Evolutionary conservation across 2,113 vertebrate species (phyloP), one percentile per base, ranked within the genome.

Genomic region (Cercopithecus mona): DNA sequence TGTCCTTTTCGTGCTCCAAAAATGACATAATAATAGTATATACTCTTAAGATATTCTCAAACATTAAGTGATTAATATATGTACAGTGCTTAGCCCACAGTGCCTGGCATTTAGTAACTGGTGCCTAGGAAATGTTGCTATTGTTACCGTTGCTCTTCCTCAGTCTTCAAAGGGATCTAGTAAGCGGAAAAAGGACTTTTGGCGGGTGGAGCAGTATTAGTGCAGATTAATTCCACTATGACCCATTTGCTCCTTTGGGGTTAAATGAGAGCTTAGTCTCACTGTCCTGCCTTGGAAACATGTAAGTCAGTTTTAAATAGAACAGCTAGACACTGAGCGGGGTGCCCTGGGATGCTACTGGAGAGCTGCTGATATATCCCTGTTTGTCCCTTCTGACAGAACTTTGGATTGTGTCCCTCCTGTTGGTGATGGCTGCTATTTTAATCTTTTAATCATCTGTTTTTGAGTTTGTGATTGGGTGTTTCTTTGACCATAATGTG

Each of bases 371-470:
- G 61, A 94, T 79, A 32, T 84, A 57, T 52, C 57, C 30, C 61
- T 88, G 81, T 81, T 35, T 89, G 91, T 93, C 68, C 78, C n/a
- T 94, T 78, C 38, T 94, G 95, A 94, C 82, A 93, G 89, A 88
- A 85, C 61, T 61, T 97, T 97, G 96, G 97, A 93, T 50, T 79
- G 84, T 93, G 73, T 94, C 78, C 81, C 85, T 97, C 20, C 0
- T 32, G 8, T 23, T 91, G 82, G 68, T 76, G 92, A 27, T 18
- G 52, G 57, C 78, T 82, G 88, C 78, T 94, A 89, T 96, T 98
- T 97, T 97, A 95, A 75, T 96, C 95, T 94, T 98, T 97, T 97
- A 95, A 75, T 96, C 95, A 89, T 43, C 66, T 97, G n/a, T 91
- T 94, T 94, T 79, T 93, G 91, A 97, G 35, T 91, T 90, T 97